phyloP scores from a whole-genome alignment of 2,113 vertebrate species.

The Asarcornis scutulata region DNA sequence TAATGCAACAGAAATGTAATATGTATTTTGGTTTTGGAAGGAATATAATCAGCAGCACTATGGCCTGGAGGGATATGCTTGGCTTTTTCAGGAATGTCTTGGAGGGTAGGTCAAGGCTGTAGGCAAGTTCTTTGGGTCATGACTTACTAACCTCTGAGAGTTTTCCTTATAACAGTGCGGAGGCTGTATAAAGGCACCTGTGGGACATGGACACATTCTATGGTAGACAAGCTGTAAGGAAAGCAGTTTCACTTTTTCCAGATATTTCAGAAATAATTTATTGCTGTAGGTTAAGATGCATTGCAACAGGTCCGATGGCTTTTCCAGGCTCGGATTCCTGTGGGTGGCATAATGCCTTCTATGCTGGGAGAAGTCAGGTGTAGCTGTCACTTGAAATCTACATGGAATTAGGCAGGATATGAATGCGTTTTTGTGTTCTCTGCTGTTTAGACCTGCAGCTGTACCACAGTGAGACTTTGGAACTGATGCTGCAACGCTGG shows the following conservation, averaged over 20 bases:
- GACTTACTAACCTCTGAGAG: not conserved
- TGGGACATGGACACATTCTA: not conserved
- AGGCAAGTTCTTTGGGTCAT: not conserved
- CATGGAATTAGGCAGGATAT: not conserved
- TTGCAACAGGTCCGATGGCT: not conserved
- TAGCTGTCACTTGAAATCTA: not conserved
- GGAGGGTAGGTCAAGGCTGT: not conserved
- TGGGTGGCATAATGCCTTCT: not conserved
- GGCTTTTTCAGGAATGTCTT: not conserved
- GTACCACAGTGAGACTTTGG: conserved; percentile 95
- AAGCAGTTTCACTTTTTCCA: not conserved
- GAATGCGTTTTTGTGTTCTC: not conserved
- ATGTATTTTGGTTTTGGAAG: not conserved
- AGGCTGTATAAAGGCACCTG: not conserved
- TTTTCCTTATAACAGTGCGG: not conserved
- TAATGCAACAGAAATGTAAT: not conserved
- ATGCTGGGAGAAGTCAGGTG: not conserved
- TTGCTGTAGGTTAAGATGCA: not conserved
- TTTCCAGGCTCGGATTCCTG: not conserved
- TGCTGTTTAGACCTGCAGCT: conserved; percentile 87
- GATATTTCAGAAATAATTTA: not conserved
- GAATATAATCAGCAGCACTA: not conserved
- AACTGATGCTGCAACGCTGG: conserved; percentile 98
- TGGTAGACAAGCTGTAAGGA: not conserved
- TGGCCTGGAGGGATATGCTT: not conserved